Evolutionary conservation across 2,888 invertebrate species (phyloP).

Genomic region (Harmothoe impar): DNA sequence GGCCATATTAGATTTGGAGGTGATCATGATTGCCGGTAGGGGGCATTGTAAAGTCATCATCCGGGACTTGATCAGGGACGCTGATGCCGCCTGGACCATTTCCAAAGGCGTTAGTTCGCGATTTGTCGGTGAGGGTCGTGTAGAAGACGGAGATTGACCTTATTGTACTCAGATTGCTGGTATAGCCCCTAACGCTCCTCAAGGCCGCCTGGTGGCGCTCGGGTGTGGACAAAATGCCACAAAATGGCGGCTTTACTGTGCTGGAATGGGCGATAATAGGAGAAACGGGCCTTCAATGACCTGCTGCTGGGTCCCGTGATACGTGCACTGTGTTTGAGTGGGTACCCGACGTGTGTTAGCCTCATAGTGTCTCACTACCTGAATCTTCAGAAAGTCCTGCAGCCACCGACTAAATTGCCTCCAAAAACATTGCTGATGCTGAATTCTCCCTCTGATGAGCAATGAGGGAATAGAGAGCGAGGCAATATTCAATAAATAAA

Average conservation of each 20-base stretch:
- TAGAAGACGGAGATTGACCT: neutral
- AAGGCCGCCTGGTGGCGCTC: neutral
- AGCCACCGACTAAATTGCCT: too few species aligned
- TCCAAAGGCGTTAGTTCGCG: neutral
- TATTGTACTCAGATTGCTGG: neutral
- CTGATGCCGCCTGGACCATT: neutral
- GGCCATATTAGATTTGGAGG: neutral
- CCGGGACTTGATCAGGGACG: neutral
- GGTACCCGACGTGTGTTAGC: neutral
- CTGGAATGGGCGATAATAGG: conserved; percentile 30
- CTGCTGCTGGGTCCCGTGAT: neutral
- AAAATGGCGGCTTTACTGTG: neutral
- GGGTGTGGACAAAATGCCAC: neutral
- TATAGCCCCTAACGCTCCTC: conserved; percentile 3
- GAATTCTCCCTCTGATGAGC: too few species aligned
- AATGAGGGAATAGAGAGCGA: too few species aligned
- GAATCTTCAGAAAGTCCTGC: too few species aligned
- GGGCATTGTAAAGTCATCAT: conserved; percentile 9
- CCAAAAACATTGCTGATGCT: too few species aligned
- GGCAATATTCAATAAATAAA: too few species aligned
- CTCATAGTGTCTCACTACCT: too few species aligned
- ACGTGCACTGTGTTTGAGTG: conserved; percentile 2
- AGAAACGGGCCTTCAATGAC: neutral
- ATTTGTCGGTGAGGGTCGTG: neutral
- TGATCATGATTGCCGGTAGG: conserved; percentile 5